A percentile compares a stretch with the other conserved stretches of the same genome.
Evolutionary conservation across 2,797 vertebrate genomes (phyloP).

Genomic region (Sphaeramia orbicularis): DNA sequence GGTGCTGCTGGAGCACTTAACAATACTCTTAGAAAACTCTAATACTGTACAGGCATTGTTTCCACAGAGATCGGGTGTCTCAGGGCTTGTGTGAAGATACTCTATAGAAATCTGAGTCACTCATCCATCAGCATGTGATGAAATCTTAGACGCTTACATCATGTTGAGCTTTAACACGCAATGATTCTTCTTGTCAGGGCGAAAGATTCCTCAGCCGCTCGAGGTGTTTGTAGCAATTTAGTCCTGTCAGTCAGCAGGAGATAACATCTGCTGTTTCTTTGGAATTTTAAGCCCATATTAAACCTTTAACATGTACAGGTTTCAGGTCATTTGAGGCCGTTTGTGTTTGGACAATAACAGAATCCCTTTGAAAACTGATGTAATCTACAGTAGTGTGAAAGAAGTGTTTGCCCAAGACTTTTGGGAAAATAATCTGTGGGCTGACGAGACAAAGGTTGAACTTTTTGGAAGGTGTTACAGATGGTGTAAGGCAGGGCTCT

Average conservation of each 20-base stretch:
- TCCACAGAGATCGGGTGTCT: constrained; percentile 49
- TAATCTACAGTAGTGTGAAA: no score
- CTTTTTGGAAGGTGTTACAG: no score
- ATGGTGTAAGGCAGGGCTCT: no score
- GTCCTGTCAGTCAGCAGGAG: neutral
- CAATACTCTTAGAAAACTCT: no score
- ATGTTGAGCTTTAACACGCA: constrained; percentile 21
- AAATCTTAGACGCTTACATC: constrained; percentile 45
- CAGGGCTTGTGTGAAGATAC: constrained; percentile 13
- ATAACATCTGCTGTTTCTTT: neutral
- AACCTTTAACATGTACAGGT: no score
- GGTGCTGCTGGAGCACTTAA: constrained; percentile 2
- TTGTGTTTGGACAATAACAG: neutral
- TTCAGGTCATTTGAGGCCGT: no score
- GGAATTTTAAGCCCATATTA: neutral
- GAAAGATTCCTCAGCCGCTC: neutral
- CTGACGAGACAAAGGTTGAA: no score
- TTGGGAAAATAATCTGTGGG: no score
- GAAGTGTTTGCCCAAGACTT: no score
- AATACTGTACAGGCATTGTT: no score
- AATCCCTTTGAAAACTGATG: neutral
- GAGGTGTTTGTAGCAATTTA: no score
- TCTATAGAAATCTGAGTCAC: constrained; percentile 50
- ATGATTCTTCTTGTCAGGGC: neutral
- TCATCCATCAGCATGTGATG: constrained; percentile 20